A percentile compares a stretch with the other conserved stretches of the same genome.
Conservation (phyloP, 2,113 vertebrate species). For the Ochotona princeps region DNA sequence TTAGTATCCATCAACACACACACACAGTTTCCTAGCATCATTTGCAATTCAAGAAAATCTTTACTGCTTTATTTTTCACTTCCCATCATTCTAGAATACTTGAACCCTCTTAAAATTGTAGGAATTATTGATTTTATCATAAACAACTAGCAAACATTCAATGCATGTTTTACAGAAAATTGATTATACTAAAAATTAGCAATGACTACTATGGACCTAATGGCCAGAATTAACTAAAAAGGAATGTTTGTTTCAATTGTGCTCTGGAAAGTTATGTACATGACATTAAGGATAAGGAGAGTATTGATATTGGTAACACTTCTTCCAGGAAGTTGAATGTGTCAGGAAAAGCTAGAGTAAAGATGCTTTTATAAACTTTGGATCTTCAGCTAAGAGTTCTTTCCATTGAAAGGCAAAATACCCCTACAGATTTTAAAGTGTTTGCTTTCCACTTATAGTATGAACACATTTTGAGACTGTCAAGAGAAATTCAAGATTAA, state of each 20-base stretch:
- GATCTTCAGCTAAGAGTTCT: background rate
- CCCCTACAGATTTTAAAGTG: background rate
- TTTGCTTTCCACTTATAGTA: background rate
- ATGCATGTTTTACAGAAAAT: constrained; percentile 7
- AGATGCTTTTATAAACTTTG: background rate
- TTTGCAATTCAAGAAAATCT: background rate
- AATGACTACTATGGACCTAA: background rate
- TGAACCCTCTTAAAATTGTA: background rate
- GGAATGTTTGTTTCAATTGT: background rate
- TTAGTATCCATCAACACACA: too few species aligned
- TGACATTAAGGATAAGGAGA: background rate
- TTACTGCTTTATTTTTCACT: background rate
- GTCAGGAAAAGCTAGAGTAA: background rate
- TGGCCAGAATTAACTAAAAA: constrained; percentile 15
- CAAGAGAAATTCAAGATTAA: background rate
- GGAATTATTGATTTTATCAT: background rate
- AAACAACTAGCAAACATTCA: background rate
- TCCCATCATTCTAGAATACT: background rate
- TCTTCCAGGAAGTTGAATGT: background rate
- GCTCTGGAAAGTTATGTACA: background rate
- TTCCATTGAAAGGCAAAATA: background rate
- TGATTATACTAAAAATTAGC: background rate
- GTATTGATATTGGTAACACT: background rate
- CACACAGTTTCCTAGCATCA: too few species aligned
- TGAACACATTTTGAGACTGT: background rate